A percentile compares a stretch with the other conserved stretches of the same genome.
phyloP scores from a whole-genome alignment of 2,113 vertebrate species.

The Plotosus lineatus region DNA sequence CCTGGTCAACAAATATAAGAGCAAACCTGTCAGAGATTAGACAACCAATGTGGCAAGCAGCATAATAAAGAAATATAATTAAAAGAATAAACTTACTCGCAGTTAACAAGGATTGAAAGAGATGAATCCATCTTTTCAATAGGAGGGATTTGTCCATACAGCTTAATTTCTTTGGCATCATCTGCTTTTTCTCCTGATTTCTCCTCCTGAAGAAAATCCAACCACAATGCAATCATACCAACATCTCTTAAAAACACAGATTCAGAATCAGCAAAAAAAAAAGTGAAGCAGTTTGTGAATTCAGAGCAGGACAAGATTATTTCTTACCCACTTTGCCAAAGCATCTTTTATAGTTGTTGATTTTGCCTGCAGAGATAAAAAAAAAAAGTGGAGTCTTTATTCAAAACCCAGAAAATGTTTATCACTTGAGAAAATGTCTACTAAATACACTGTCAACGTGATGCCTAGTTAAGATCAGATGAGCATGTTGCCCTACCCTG shows the following conservation, averaged over 20 bases:
- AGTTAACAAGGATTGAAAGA: conserved; percentile 82
- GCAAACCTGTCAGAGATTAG: not conserved
- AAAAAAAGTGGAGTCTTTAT: not conserved
- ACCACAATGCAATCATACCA: not conserved
- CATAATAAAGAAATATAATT: not conserved
- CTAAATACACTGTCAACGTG: not conserved
- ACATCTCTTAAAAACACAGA: not conserved
- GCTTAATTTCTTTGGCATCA: conserved; percentile 86
- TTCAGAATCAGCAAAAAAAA: not conserved
- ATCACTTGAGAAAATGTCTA: too few relatives aligned
- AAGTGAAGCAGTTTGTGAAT: not conserved
- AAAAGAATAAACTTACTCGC: conserved; percentile 79
- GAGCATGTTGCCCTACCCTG: not conserved
- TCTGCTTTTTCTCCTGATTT: conserved; percentile 82
- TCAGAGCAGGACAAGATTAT: not conserved
- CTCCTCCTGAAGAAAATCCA: conserved; percentile 78
- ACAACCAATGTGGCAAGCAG: too few relatives aligned
- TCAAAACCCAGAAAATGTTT: not conserved
- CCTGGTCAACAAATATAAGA: conserved; percentile 68
- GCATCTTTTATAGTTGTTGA: conserved; percentile 92
- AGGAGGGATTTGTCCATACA: conserved; percentile 90
- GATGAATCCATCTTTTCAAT: conserved; percentile 94
- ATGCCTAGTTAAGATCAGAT: not conserved
- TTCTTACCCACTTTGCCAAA: conserved; percentile 87
- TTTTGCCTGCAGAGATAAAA: conserved; percentile 80